Evolutionary conservation across 2,797 vertebrate species (phyloP), one percentile per base, ranked within the genome.

Genomic region (Channallabes apus): DNA sequence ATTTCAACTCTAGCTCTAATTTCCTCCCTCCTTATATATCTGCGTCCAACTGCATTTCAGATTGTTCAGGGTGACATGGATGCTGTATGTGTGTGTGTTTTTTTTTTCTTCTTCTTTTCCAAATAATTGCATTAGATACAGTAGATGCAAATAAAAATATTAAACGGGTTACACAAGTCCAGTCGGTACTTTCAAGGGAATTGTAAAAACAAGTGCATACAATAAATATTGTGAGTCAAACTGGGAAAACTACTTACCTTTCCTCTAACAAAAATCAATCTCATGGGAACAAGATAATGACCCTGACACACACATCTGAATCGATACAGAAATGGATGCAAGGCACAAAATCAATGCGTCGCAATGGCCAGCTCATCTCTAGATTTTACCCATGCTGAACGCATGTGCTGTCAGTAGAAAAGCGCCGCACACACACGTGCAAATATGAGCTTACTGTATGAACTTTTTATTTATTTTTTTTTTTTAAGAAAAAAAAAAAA

Each of bases 1-100:
- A 29, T 77, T 80, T 73, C 58, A 81, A 84, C 79, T 86, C 80
- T 59, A 84, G 81, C 85, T 82, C 72, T 90, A 84, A 89, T 77
- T 83, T 79, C 83, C 46, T 62, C 83, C 84, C 86, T 64, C 18
- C 41, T 84, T 87, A 86, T 80, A 90, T 89, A 88, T 84, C 65
- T 82, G 62, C 84, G 41, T 83, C 65, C 51, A 82, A 82, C 82
- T 84, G 79, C 85, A 77, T 80, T 84, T 85, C 58, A 51, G 46
- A 82, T 61, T 29, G 76, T 71, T 72, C 58, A 56, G 62, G 56
- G 56, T 82, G 64, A 80, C 41, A 69, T 62, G 12, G 35, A 65
- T 79, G 73, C 51, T 29, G n/a, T 56, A 15, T 17, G 38, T 38
- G 5, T 38, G 38, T 38, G 35, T 2, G 35, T 35, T 35, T 2